Conservation (phyloP, 2,888 invertebrate genomes). For the Diloba caeruleocephala region DNA sequence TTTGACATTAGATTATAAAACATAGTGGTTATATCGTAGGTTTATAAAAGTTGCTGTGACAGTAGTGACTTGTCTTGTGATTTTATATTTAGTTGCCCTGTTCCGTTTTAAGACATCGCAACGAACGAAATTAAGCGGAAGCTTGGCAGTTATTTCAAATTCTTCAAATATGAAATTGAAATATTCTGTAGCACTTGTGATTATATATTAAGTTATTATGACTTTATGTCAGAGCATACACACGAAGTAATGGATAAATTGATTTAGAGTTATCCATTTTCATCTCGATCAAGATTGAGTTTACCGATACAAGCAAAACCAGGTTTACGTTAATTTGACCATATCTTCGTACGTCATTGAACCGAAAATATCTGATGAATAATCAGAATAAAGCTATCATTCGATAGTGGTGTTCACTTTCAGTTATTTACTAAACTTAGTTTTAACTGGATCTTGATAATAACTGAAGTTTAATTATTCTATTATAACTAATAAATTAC, state of each 20-base stretch:
- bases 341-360: slow-evolving; percentile 50
- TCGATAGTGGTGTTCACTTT: slow-evolving; percentile 30
- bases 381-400: slow-evolving; percentile 39
- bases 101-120: slow-evolving; percentile 39
- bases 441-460: slow-evolving; percentile 18
- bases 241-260: slow-evolving; percentile 4
- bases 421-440: slow-evolving; percentile 27
- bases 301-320: slow-evolving; percentile 5
- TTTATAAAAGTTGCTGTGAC: slow-evolving; percentile 64
- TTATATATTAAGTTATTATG: slow-evolving; percentile 13
- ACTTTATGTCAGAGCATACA: not conserved
- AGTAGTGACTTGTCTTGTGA: slow-evolving; percentile 66
- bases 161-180: slow-evolving; percentile 8
- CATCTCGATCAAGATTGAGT: no score
- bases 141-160: slow-evolving; percentile 18
- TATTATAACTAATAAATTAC: slow-evolving; percentile 20
- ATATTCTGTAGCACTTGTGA: slow-evolving; percentile 45
- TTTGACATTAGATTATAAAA: slow-evolving; percentile 69
- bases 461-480: slow-evolving; percentile 13
- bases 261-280: no score
- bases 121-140: slow-evolving; percentile 27
- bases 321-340: slow-evolving; percentile 41
- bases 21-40: slow-evolving; percentile 67
- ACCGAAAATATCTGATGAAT: slow-evolving; percentile 56
- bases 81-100: slow-evolving; percentile 61